Evolutionary conservation across 2,113 vertebrate species (phyloP).

Genomic region (Archocentrus centrarchus): DNA sequence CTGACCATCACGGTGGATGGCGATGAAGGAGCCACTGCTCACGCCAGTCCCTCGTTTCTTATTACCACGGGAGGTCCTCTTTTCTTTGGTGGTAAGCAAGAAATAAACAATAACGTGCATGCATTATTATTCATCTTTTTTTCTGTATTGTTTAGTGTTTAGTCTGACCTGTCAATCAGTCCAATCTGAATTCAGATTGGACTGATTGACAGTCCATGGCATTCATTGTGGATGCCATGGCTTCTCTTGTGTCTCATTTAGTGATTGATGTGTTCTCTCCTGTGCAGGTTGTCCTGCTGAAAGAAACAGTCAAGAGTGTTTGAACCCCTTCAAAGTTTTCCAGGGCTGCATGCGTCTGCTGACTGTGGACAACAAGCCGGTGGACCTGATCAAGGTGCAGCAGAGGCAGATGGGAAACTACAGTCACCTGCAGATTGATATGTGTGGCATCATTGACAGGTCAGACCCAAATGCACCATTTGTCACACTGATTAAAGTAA

Average conservation of each 20-base stretch:
- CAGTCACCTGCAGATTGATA: constrained; percentile 91
- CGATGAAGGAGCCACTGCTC: constrained; percentile 65
- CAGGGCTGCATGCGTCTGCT: constrained; percentile 92
- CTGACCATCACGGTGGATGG: constrained; percentile 84
- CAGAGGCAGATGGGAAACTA: constrained; percentile 87
- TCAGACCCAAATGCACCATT: constrained; percentile 59
- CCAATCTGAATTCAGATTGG: too few relatives aligned
- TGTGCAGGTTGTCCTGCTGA: constrained; percentile 85
- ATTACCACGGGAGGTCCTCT: constrained; percentile 75
- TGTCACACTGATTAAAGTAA: background rate
- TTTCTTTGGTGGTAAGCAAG: constrained; percentile 88
- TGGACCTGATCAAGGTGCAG: constrained; percentile 90
- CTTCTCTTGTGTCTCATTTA: background rate
- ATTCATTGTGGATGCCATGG: background rate
- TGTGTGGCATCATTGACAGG: constrained; percentile 94
- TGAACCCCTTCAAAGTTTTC: constrained; percentile 83
- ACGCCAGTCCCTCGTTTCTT: constrained; percentile 74
- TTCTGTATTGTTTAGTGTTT: too few relatives aligned
- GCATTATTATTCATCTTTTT: rapidly evolving
- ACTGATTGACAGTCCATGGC: too few relatives aligned
- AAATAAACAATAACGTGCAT: background rate
- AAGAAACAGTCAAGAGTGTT: constrained; percentile 77
- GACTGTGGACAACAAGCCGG: constrained; percentile 72
- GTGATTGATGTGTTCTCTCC: background rate
- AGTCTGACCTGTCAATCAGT: too few relatives aligned